These are phyloP conservation scores for Cinara cedri DNA, from an alignment of 2,888 invertebrate genomes.

Conservation along the genomic window DNA sequence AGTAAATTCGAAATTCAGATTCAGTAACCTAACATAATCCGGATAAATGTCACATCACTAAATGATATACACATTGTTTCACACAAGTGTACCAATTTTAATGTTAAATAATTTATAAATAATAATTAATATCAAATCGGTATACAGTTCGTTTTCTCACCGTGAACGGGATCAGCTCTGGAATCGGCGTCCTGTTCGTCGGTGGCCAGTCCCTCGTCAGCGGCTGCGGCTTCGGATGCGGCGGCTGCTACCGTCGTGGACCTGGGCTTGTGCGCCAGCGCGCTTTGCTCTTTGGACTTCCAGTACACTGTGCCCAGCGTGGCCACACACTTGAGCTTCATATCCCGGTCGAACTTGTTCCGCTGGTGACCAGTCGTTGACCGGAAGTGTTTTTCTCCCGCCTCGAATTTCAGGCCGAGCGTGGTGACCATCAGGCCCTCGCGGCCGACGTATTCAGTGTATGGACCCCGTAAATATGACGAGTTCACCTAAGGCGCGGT, in stretches of 20 bases:
- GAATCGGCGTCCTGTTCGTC: constrained; percentile 66
- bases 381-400: constrained; percentile 80
- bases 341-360: constrained; percentile 69
- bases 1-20: too few species aligned
- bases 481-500: constrained; percentile 59
- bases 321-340: constrained; percentile 88
- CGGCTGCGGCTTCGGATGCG: constrained; percentile 75
- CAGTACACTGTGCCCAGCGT: constrained; percentile 86
- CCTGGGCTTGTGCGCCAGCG: constrained; percentile 75
- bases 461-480: constrained; percentile 63
- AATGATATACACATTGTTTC: too few species aligned
- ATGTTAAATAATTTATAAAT: too few species aligned
- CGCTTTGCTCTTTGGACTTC: constrained; percentile 86
- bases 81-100: too few species aligned
- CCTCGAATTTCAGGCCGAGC: constrained; percentile 80
- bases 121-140: too few species aligned
- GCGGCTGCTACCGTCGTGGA: constrained; percentile 63
- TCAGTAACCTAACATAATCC: too few species aligned
- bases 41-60: too few species aligned
- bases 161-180: constrained; percentile 77
- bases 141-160: constrained; percentile 62
- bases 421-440: constrained; percentile 79
- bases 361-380: constrained; percentile 59
- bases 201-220: constrained; percentile 75
- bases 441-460: constrained; percentile 66